Evolutionary conservation across 2,888 invertebrate species (phyloP), one percentile per base, ranked within the genome.

Genomic region (Neuroscelio doddi): DNA sequence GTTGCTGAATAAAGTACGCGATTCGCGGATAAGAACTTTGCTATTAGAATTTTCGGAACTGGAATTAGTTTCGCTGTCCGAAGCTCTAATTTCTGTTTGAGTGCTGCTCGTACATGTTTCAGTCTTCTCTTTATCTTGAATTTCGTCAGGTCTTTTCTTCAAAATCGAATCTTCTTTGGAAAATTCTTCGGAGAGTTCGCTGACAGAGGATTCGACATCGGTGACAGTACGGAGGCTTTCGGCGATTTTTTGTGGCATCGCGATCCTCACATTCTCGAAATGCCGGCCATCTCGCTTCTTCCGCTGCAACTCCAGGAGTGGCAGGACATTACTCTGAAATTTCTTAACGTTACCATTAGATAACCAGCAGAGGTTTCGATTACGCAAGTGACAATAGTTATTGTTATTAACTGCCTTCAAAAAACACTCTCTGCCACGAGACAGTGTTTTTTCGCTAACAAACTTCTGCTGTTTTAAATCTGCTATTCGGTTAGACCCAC

Each of bases 281-380:
- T 24, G 8, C 7, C n/a, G 12, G 4, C 41, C 41, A 5, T 21
- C 41, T 10, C 24, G 21, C 10, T 41, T 41, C 24, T 41, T 41
- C 1, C 41, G 21, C 10, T 41, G 24, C 24, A 41, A n/a, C n/a
- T 41, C 41, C 41, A 41, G 10, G 1, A 41, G 21, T 3, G 17
- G 41, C 17, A 17, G 24, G 10, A 21, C 4, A 12, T 24, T 24
- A 5, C 5, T 24, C 5, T 50, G 9, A 0, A 3, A 10, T 46
- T 61, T 26, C 21, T 14, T n/a, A 24, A 70, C 47, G 38, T 72
- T 68, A 32, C 70, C 68, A n/a, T 41, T 51, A 9, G 38, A 4
- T 16, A 61, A 38, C 70, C 70, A 72, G n/a, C 15, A 15, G 32
- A 65, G 55, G 3, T 58, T 26, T 44, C 57, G 38, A n/a, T 65